These are phyloP conservation scores for Propithecus coquereli DNA, from an alignment of 2,113 vertebrate genomes.

Conservation along the genomic window DNA sequence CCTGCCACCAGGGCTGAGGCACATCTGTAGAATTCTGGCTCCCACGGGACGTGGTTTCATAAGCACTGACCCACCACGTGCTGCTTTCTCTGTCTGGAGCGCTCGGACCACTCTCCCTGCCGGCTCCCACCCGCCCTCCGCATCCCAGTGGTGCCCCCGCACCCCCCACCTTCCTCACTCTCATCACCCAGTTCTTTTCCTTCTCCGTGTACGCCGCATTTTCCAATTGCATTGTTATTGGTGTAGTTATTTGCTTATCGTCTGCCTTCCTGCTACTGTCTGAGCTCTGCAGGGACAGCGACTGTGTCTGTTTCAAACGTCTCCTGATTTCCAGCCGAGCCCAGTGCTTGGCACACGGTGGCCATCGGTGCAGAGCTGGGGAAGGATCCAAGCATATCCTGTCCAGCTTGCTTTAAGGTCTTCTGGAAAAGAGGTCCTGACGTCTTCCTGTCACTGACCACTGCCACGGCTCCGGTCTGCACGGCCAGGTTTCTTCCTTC, in stretches of 20 bases:
- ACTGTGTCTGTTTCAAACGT: accelerated
- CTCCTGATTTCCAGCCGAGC: background rate
- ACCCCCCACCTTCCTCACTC: background rate
- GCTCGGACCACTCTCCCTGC: background rate
- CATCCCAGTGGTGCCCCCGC: accelerated
- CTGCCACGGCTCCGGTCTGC: background rate
- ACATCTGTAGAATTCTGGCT: background rate
- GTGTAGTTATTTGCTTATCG: too few species aligned
- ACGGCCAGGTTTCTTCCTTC: too few species aligned
- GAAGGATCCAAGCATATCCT: background rate
- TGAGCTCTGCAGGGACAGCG: accelerated
- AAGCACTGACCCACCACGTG: background rate
- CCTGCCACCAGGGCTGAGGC: too few species aligned
- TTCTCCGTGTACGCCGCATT: accelerated
- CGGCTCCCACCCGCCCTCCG: background rate
- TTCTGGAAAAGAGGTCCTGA: background rate
- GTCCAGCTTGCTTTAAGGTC: too few species aligned
- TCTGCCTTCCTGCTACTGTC: background rate
- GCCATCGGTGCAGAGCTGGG: background rate
- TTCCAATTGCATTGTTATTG: background rate
- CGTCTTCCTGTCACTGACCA: background rate
- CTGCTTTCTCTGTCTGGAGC: background rate
- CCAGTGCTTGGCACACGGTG: background rate
- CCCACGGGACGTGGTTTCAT: background rate
- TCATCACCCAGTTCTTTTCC: accelerated